Conservation (phyloP, 1,140 invertebrate genomes). For the Ceratina australensis region DNA sequence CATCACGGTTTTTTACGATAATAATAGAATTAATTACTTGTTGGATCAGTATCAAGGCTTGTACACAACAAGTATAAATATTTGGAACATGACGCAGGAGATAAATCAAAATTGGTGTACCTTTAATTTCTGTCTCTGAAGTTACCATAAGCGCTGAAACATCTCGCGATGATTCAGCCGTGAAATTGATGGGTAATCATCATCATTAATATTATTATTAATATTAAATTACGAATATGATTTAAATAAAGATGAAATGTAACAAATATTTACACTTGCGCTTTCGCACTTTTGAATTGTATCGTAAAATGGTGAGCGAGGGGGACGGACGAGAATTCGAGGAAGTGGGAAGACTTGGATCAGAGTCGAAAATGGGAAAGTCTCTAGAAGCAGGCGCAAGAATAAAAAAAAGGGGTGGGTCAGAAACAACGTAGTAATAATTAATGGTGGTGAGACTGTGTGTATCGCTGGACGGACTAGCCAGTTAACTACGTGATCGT, state of each 20-base stretch:
- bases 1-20: constrained; percentile 32
- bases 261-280: constrained; percentile 60
- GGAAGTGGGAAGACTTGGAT: constrained; percentile 47
- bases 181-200: constrained; percentile 58
- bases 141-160: constrained; percentile 61
- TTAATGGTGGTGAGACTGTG: constrained; percentile 51
- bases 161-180: constrained; percentile 60
- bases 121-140: constrained; percentile 72
- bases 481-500: constrained; percentile 60
- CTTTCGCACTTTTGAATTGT: constrained; percentile 66
- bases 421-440: constrained; percentile 51
- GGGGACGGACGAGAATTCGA: no score
- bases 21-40: constrained; percentile 36
- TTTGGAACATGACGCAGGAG: constrained; percentile 53
- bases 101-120: constrained; percentile 48
- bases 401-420: constrained; percentile 46
- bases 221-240: constrained; percentile 61
- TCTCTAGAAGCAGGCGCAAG: constrained; percentile 49
- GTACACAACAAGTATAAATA: constrained; percentile 27
- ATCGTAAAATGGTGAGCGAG: constrained; percentile 47
- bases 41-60: constrained; percentile 11
- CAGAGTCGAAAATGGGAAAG: constrained; percentile 43
- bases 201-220: constrained; percentile 62
- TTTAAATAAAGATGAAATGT: constrained; percentile 48
- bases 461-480: constrained; percentile 51